Evolutionary conservation across 1,140 invertebrate species (phyloP), one percentile per base, ranked within the genome.

Genomic region (Bombus waltoni): DNA sequence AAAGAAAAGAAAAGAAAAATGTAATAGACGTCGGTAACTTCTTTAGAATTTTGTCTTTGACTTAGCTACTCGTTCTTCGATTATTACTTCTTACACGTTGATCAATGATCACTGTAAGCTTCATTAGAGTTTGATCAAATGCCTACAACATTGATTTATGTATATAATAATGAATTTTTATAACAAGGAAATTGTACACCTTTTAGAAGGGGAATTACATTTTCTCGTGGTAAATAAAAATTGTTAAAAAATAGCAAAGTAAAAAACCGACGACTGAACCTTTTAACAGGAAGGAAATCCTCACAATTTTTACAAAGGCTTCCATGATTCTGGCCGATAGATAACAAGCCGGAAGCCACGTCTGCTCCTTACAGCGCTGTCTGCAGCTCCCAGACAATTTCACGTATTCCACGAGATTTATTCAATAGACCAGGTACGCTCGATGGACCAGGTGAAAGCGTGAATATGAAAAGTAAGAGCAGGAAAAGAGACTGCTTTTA

Each of bases 371-470:
- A 28, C 10, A 28, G 15, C 13, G 15, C 10, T 76, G 40, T 83
- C 81, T 73, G 40, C 32, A 35, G 22, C 25, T 57, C 4, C n/a
- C 75, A 71, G 68, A 80, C 71, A 71, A 85, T 85, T 79, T 81
- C n/a, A 59, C 59, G 40, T 71, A 70, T 85, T 76, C 83, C 76
- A 18, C 42, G 57, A 72, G 77, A 87, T 87, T 87, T 87, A 87
- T 84, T 86, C 85, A 62, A 76, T 76, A 40, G 65, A 44, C 59
- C 38, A 62, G 59, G 57, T 57, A 74, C 38, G 70, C 72, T 53
- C 53, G 62, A 87, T 77, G 77, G 65, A 44, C 66, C 74, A 74
- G 79, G 40, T 77, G 77, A 81, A 70, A 81, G 65, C 77, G 72
- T 35, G 86, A 77, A 88, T 77, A 86, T 65, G 87, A 86, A 77